Base-by-base conservation (phyloP, 2,113 vertebrate genomes). In the Corvus moneduloides region DNA sequence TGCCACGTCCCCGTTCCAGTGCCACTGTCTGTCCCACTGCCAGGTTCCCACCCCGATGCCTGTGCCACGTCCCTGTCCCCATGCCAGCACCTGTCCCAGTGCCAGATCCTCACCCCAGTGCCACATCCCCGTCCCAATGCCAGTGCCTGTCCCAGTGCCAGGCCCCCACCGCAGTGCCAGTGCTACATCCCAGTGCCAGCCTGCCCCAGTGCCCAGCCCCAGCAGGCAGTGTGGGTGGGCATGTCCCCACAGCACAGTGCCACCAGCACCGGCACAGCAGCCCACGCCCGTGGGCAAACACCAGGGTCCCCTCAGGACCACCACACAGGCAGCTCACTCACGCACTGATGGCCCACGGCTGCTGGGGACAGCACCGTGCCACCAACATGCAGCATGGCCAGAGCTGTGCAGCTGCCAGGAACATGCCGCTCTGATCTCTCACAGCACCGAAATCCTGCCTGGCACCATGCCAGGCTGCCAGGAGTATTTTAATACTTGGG, bases 401-500 rank as follows among this genome's bases (percentile, higher is more conserved):
- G 68, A 54, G 64, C 59, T 2, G 10, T 7, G 51, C 4, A 3
- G 59, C 89, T 94, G 93, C 76, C 80, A 49, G 72, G 89, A 81
- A 87, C 92, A 84, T 9, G 43, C 73, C 17, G 46, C 83, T 84
- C 87, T 27, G 73, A 81, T 84, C 72, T 33, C 43, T 91, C 28
- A 3, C n/a, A 44, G 68, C n/a, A 54, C 41, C 2, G 0, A 62
- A 56, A 89, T 92, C 84, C 84, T 7, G 0, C 87, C 84, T 81
- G 89, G 84, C 87, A 73, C 61, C 2, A 1, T 3, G 59, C 89
- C 56, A 16, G 73, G 48, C 67, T 35, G 62, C 37, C 4, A 0
- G 39, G 67, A 22, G n/a, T 96, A 91, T 96, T 96, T 96, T 94
- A 93, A 95, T 89, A 58, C 23, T 37, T 0, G 1, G 59, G 67